phyloP scores from a whole-genome alignment of 2,113 vertebrate genomes.

The Onychostoma macrolepis region DNA sequence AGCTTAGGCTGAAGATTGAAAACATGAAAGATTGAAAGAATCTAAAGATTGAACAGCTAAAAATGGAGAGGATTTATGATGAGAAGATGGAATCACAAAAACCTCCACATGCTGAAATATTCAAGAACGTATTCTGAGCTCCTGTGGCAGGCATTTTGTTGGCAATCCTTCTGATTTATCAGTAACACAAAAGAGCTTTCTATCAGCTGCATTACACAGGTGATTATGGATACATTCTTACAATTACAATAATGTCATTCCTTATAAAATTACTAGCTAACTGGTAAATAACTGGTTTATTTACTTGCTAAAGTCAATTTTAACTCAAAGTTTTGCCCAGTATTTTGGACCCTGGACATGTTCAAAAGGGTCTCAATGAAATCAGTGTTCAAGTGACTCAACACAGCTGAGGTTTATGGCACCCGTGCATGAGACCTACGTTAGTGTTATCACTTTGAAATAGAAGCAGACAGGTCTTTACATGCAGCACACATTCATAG shows the following conservation, averaged over 20 bases:
- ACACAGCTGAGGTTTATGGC: background rate
- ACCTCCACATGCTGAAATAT: slow-evolving; percentile 3
- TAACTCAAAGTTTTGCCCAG: background rate
- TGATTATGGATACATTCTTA: background rate
- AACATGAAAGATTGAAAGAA: background rate
- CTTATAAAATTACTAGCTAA: background rate
- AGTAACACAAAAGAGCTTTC: slow-evolving; percentile 4
- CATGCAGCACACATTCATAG: slow-evolving; percentile 40
- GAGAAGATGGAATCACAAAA: background rate
- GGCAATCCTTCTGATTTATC: background rate
- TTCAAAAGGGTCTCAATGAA: background rate
- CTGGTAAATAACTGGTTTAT: background rate
- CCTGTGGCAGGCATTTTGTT: background rate
- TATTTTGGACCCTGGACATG: background rate
- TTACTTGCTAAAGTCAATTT: background rate
- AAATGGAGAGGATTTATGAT: background rate
- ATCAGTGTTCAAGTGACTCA: background rate
- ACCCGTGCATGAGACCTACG: background rate
- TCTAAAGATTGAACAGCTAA: background rate
- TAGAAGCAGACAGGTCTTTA: slow-evolving; percentile 27
- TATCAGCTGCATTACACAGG: background rate
- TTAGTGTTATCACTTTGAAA: slow-evolving; percentile 26
- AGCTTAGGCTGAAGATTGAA: background rate
- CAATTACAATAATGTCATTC: background rate
- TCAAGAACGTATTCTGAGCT: background rate